Percentiles rank a stretch among this genome's conserved stretches.
These are phyloP conservation scores for Myotis findleyi DNA, from an alignment of 2,797 vertebrate genomes.

Conservation along the genomic window DNA sequence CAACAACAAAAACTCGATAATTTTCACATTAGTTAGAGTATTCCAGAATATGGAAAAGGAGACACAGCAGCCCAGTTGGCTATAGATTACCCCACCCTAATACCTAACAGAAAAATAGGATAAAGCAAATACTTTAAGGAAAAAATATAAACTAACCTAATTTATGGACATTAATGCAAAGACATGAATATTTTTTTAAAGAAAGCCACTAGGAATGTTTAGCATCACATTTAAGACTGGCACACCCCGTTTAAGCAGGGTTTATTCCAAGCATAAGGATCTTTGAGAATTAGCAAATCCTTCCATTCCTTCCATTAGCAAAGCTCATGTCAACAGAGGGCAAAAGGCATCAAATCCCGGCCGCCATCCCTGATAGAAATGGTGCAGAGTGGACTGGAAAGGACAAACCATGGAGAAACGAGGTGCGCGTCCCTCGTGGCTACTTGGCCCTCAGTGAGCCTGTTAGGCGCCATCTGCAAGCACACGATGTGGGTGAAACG, in stretches of 20 bases:
- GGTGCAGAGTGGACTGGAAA: background rate
- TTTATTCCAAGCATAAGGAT: background rate
- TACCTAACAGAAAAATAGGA: background rate
- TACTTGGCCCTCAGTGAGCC: background rate
- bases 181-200: background rate
- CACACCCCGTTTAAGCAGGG: background rate
- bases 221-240: background rate
- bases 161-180: background rate
- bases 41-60: background rate
- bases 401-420: background rate
- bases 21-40: background rate
- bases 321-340: background rate
- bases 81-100: background rate
- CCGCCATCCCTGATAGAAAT: background rate
- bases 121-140: background rate
- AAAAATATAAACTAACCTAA: background rate
- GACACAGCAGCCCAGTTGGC: background rate
- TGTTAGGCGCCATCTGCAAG: background rate
- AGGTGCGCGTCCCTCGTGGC: background rate
- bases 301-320: background rate
- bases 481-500: accelerated
- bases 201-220: background rate
- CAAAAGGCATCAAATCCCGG: background rate
- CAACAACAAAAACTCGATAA: background rate
- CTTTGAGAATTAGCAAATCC: background rate